Percentiles rank a stretch among this genome's conserved stretches.
Evolutionary conservation across 2,888 invertebrate genomes (phyloP).

Genomic region (Tipula vernalis): DNA sequence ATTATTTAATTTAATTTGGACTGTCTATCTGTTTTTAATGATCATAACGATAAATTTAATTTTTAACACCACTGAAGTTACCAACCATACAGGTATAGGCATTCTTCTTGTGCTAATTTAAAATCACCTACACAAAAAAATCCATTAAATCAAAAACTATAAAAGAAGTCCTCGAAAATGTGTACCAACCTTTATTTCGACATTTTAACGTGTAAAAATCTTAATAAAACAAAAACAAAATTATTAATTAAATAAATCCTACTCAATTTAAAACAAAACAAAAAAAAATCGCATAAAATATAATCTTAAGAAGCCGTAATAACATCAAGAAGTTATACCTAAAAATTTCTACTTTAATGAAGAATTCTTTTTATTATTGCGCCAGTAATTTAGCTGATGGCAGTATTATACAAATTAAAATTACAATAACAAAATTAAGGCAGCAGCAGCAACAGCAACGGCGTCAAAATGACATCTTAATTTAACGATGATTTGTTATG

Average conservation of each 20-base stretch:
- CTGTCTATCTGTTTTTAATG: too few species aligned
- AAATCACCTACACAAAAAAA: neutral
- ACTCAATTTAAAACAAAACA: neutral
- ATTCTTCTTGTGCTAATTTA: neutral
- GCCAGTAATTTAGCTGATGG: neutral
- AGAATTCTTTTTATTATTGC: neutral
- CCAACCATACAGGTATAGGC: too few species aligned
- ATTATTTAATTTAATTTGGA: too few species aligned
- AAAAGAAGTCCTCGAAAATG: neutral
- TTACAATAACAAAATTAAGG: neutral
- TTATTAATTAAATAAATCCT: neutral
- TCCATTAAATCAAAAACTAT: neutral
- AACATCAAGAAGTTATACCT: neutral
- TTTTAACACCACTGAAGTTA: too few species aligned
- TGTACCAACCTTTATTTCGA: neutral
- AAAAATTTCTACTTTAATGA: neutral
- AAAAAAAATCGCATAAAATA: neutral
- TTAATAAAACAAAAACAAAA: neutral
- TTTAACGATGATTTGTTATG: slow-evolving; percentile 4
- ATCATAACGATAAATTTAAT: too few species aligned
- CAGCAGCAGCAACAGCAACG: neutral
- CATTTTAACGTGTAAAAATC: neutral
- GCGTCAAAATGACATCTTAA: neutral
- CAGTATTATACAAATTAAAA: neutral
- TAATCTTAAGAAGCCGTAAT: neutral